These are phyloP conservation scores for Proctacanthus coquilletti DNA, from an alignment of 1,140 invertebrate species.

Conservation along the genomic window DNA sequence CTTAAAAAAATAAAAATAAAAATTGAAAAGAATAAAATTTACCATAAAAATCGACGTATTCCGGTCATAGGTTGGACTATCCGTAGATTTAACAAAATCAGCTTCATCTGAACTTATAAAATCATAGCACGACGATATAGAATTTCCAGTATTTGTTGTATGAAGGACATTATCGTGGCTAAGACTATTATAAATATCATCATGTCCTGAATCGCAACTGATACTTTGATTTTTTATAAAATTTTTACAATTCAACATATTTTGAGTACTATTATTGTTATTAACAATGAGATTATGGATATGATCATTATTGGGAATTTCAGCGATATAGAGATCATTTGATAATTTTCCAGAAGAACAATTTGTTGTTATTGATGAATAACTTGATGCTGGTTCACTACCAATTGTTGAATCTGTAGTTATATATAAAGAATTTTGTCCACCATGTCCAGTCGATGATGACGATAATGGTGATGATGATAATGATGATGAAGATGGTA, in stretches of 20 bases:
- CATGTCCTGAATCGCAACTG: slow-evolving; percentile 6
- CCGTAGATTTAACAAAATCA: slow-evolving; percentile 2
- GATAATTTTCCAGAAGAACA: too few relatives aligned
- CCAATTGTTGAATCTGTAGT: too few relatives aligned
- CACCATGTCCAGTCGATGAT: too few relatives aligned
- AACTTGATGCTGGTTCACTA: too few relatives aligned
- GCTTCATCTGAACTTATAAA: slow-evolving; percentile 4
- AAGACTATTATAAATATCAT: slow-evolving; percentile 3
- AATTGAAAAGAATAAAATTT: neutral
- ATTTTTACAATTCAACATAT: neutral
- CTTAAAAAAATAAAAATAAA: too few relatives aligned
- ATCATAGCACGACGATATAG: slow-evolving; percentile 5
- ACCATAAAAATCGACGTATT: neutral
- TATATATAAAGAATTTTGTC: too few relatives aligned
- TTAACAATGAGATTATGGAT: too few relatives aligned
- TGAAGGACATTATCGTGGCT: neutral
- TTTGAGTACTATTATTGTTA: slow-evolving; percentile 1
- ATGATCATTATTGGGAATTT: neutral
- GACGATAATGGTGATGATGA: too few relatives aligned
- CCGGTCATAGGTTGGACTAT: neutral
- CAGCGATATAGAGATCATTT: neutral
- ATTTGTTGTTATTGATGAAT: too few relatives aligned
- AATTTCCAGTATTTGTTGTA: slow-evolving; percentile 4
- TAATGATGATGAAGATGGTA: too few relatives aligned
- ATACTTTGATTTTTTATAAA: too few relatives aligned